A percentile compares a stretch with the other conserved stretches of the same genome.
These are phyloP conservation scores for Microctenopoma steveboyesi DNA, from an alignment of 2,797 vertebrate species.

Conservation along the genomic window DNA sequence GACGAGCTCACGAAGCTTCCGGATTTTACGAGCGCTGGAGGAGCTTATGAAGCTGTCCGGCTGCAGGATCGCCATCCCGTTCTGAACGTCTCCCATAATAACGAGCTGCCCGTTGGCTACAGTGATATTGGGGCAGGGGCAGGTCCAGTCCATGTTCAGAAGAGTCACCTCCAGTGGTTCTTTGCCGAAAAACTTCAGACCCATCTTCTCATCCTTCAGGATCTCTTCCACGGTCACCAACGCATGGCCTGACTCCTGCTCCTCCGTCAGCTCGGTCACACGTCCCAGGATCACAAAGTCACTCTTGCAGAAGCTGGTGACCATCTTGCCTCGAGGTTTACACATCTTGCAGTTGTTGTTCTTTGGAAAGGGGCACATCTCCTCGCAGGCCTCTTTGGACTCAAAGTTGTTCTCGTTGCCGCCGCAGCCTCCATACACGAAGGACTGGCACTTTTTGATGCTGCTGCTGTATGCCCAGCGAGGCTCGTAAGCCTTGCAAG, in stretches of 20 bases:
- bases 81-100: conserved; percentile 97
- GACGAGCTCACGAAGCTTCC: conserved; percentile 92
- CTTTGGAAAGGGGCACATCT: conserved; percentile 93
- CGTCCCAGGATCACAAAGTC: conserved; percentile 95
- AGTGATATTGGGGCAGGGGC: conserved; percentile 95
- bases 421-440: conserved; percentile 93
- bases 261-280: conserved; percentile 91
- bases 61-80: conserved; percentile 94
- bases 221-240: conserved; percentile 95
- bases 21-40: conserved; percentile 87
- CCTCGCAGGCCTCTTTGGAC: conserved; percentile 93
- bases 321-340: conserved; percentile 92
- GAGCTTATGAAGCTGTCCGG: conserved; percentile 93
- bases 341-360: conserved; percentile 91
- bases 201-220: conserved; percentile 99
- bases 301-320: conserved; percentile 96
- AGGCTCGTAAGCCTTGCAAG: conserved; percentile 93
- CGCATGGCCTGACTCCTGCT: conserved; percentile 92
- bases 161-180: conserved; percentile 95
- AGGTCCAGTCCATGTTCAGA: conserved; percentile 95
- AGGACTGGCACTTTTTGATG: conserved; percentile 93
- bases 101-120: conserved; percentile 88
- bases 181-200: conserved; percentile 93
- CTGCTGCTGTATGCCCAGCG: conserved; percentile 93
- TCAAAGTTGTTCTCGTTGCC: conserved; percentile 98